phyloP scores from a whole-genome alignment of 2,797 vertebrate species.

The Apodemus agrarius region DNA sequence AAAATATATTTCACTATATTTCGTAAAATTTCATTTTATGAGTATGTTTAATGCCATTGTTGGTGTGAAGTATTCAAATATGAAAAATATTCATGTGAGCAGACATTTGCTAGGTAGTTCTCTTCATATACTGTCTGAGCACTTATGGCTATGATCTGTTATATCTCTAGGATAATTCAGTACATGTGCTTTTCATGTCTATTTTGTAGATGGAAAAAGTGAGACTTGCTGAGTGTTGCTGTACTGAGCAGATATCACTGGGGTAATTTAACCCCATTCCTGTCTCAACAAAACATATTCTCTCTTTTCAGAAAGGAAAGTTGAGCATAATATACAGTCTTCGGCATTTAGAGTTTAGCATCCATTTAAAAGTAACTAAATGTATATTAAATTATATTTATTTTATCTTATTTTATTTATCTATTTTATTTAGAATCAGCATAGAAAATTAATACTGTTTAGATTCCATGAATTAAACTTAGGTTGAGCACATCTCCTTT shows the following conservation, averaged over 20 bases:
- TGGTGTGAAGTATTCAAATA: neutral
- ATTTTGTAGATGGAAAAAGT: constrained; percentile 43
- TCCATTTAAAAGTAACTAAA: constrained; percentile 28
- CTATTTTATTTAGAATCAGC: neutral
- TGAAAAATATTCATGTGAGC: neutral
- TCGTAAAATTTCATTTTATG: neutral
- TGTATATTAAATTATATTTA: constrained; percentile 48
- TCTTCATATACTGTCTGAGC: neutral
- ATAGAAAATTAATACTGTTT: constrained; percentile 49
- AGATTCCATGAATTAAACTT: constrained; percentile 58
- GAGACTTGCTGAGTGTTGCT: neutral
- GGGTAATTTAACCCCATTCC: neutral
- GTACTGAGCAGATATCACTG: neutral
- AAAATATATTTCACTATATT: neutral
- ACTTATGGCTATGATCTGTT: neutral
- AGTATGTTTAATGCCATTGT: constrained; percentile 40
- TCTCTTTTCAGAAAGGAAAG: neutral
- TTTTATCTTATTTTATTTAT: too few relatives aligned
- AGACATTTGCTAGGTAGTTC: neutral
- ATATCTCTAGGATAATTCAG: neutral
- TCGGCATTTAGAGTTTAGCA: constrained; percentile 9
- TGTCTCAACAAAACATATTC: neutral
- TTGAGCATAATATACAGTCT: neutral
- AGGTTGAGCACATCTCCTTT: constrained; percentile 6
- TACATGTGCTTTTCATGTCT: neutral